These are phyloP conservation scores for Nemoura dubitans DNA, from an alignment of 2,888 invertebrate genomes.

Conservation along the genomic window DNA sequence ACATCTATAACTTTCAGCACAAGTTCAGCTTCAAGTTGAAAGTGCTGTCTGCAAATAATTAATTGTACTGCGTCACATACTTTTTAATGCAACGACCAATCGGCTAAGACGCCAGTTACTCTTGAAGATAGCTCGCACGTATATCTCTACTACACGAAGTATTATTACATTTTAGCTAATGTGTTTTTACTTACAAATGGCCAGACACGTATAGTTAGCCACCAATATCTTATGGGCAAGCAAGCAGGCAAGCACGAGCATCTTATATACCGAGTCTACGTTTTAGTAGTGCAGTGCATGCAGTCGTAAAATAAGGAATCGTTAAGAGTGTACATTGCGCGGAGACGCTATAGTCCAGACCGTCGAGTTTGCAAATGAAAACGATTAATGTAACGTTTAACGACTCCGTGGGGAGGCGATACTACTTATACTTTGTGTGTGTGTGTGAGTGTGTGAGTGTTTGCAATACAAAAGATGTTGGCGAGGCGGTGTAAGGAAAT, in stretches of 20 bases:
- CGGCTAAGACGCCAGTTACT: not conserved
- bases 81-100: too few relatives aligned
- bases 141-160: not conserved
- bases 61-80: not conserved
- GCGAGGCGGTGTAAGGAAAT: not conserved
- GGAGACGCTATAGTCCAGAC: constrained; percentile 1
- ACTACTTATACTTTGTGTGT: not conserved
- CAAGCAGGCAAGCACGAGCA: too few relatives aligned
- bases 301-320: constrained; percentile 23
- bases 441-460: not conserved
- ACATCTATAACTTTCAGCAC: too few relatives aligned
- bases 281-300: not conserved
- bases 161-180: not conserved
- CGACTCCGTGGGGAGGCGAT: constrained; percentile 33
- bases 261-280: not conserved
- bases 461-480: not conserved
- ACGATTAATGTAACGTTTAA: constrained; percentile 37
- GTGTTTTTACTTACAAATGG: not conserved
- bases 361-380: constrained; percentile 38
- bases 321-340: not conserved
- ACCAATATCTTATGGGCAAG: not conserved
- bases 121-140: not conserved
- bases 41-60: too few relatives aligned
- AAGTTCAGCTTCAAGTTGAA: too few relatives aligned
- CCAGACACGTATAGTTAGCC: not conserved